Conservation (phyloP, 2,113 vertebrate species). For the human region GRCh38 chr18:55320501-55321000, state of each 20-base stretch:
- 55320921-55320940: conserved; percentile 83
- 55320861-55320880: conserved; percentile 76
- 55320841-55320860: conserved; percentile 80
- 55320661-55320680: conserved; percentile 80
- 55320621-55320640: conserved; percentile 76
- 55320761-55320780: conserved; percentile 76
- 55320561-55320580: neutral
- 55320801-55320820: conserved; percentile 60
- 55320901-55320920: conserved; percentile 85
- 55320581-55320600: conserved; percentile 58
- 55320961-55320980: conserved; percentile 80
- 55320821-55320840: conserved; percentile 72
- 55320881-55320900: conserved; percentile 80
- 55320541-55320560: neutral
- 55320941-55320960: conserved; percentile 79
- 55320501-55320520: neutral
- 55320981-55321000: conserved; percentile 49
- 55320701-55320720: conserved; percentile 69
- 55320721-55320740: conserved; percentile 57
- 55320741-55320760: conserved; percentile 52
- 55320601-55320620: conserved; percentile 63
- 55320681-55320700: conserved; percentile 80
- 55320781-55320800: conserved; percentile 42
- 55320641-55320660: conserved; percentile 75
- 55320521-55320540: conserved; percentile 6